Base-by-base conservation (phyloP, 2,113 vertebrate species). In the Tragelaphus buxtoni region DNA sequence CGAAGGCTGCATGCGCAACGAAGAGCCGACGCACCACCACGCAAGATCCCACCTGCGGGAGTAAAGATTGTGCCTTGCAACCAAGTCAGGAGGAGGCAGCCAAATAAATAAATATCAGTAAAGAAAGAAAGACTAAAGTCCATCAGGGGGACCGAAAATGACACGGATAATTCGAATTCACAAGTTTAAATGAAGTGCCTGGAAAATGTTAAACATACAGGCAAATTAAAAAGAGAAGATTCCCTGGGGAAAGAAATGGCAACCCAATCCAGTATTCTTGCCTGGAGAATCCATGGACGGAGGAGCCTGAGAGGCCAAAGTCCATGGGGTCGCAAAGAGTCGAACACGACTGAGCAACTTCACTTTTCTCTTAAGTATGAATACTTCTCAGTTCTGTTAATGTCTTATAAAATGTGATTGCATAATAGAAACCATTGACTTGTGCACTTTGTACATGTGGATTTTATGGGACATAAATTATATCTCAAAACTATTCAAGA, bases 391-490 rank as follows among this genome's bases (percentile, higher is more conserved):
- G 14, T 47, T 92, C 30, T 77, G 39, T 72, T 81, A 47, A 58
- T 72, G 32, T 60, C 77, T 83, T 83, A 42, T 74, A 89, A 72
- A 60, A 89, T 32, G 47, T 56, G 35, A 92, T 53, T 42, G 20
- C 2, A 20, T 55, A 80, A 79, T 88, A 80, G 65, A 88, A 94
- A 28, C 12, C 32, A 76, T 3, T 51, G 42, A 85, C 20, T 56
- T 81, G 42, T 39, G 35, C 1, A 56, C 28, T 56, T 80, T 69
- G 39, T 30, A 65, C 9, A 56, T 32, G 58, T 0, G 22, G 63
- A 88, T 49, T 88, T 65, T 28, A 65, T 81, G 63, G 65, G 24
- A 93, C 53, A 56, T 56, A 94, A 88, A 14, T 51, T 58, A 58
- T 24, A 58, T 47, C 30, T 88, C 76, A 88, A 81, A 88, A 47